Conservation (phyloP, 2,888 invertebrate genomes). For the Melikaiella ostensackeni region DNA sequence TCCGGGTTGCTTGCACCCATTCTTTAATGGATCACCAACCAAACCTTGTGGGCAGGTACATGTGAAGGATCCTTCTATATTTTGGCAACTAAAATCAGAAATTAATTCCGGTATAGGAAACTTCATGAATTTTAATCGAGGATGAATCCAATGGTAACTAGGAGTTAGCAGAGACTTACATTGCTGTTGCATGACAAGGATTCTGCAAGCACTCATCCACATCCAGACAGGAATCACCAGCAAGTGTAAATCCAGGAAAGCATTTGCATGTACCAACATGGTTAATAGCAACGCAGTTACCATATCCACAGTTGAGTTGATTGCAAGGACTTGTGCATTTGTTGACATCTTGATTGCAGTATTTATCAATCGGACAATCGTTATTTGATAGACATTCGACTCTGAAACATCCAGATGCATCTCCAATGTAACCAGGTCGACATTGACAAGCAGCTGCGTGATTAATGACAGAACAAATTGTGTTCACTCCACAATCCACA, state of each 20-base stretch:
- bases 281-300: slow-evolving; percentile 85
- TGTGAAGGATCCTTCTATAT: slow-evolving; percentile 86
- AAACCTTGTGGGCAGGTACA: slow-evolving; percentile 89
- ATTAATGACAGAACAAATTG: slow-evolving; percentile 85
- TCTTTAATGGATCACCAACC: slow-evolving; percentile 86
- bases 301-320: slow-evolving; percentile 87
- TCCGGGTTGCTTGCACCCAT: slow-evolving; percentile 89
- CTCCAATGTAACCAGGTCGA: slow-evolving; percentile 89
- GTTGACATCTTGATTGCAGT: slow-evolving; percentile 86
- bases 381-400: slow-evolving; percentile 90
- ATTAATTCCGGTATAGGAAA: slow-evolving; percentile 11
- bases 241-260: slow-evolving; percentile 84
- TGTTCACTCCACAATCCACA: slow-evolving; percentile 86
- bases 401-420: slow-evolving; percentile 92
- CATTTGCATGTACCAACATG: slow-evolving; percentile 88
- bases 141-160: neutral
- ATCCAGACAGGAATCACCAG: slow-evolving; percentile 86
- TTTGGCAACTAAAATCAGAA: slow-evolving; percentile 81
- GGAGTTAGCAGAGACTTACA: slow-evolving; percentile 71
- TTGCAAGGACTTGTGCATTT: slow-evolving; percentile 93
- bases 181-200: slow-evolving; percentile 89
- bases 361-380: slow-evolving; percentile 87
- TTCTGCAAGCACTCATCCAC: slow-evolving; percentile 87
- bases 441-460: slow-evolving; percentile 88
- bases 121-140: neutral